These are phyloP conservation scores for Stenurella melanura DNA, from an alignment of 2,888 invertebrate species.

Conservation along the genomic window DNA sequence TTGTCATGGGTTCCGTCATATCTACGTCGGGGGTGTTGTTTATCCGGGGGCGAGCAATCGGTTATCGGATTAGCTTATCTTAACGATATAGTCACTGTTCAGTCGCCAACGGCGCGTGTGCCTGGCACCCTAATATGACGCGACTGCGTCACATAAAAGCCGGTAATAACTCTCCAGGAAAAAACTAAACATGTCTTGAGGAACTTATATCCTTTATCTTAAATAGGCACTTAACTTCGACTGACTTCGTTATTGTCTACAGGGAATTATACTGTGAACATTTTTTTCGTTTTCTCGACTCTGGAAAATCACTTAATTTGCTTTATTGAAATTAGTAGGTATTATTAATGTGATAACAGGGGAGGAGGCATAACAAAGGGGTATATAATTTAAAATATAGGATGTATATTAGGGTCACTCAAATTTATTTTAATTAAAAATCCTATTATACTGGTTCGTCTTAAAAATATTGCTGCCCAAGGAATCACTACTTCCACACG, in stretches of 20 bases:
- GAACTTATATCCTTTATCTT: conserved; percentile 37
- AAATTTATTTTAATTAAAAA: too few species aligned
- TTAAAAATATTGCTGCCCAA: too few species aligned
- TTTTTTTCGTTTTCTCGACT: not conserved
- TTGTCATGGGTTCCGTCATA: conserved; percentile 72
- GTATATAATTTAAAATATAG: too few species aligned
- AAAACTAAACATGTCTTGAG: conserved; percentile 31
- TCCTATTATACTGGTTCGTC: too few species aligned
- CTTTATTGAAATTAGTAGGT: too few species aligned
- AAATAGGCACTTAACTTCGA: conserved; percentile 23
- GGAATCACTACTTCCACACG: too few species aligned
- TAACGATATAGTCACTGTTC: conserved; percentile 72
- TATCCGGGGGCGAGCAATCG: conserved; percentile 72
- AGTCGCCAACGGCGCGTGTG: conserved; percentile 67
- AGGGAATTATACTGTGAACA: not conserved
- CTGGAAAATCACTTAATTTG: too few species aligned
- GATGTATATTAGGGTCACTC: too few species aligned
- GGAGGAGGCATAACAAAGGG: too few species aligned
- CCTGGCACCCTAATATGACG: conserved; percentile 47
- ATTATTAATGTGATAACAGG: too few species aligned
- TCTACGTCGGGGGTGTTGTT: conserved; percentile 69
- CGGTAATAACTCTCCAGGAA: conserved; percentile 26
- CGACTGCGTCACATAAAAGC: conserved; percentile 24
- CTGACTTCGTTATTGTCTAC: conserved; percentile 21
- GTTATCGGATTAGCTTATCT: conserved; percentile 75